Evolutionary conservation across 1,140 invertebrate genomes (phyloP), one percentile per base, ranked within the genome.

Genomic region (Tenebrio molitor): DNA sequence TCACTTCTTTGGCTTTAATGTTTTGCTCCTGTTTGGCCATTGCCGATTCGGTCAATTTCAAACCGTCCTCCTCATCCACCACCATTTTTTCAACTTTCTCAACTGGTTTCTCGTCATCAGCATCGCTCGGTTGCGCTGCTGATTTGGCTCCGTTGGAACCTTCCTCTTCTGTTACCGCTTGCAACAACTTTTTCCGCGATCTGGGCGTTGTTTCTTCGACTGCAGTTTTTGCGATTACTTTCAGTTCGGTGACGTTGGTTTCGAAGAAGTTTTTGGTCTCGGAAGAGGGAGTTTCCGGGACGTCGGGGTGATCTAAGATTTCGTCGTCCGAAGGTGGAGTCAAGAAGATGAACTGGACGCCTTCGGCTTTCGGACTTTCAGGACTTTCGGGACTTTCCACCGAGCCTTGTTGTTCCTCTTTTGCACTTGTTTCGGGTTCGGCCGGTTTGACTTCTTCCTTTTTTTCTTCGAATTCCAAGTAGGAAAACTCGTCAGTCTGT

Each of bases 301-400:
- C 73, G 12, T 77, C 75, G 0, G 77, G 73, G 10, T 71, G 69
- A 50, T 82, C 80, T 25, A 83, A 44, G 14, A 81, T 68, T 75
- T 83, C 81, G 68, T 83, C 81, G 42, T 83, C 81, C 4, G 81
- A 82, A 29, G 81, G 81, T 15, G 81, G 76, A 8, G 81, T 83
- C 15, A 83, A 46, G 44, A 83, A 74, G 41, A 83, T 83, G 67
- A 83, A 81, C 68, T 83, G 81, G 4, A 81, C 77, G 33, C 68
- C 74, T 41, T 66, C 36, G 16, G n/a, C n/a, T 34, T 46, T 67
- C n/a, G 25, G 12, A 53, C 64, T 66, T 33, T 17, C 41, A 1
- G 73, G 70, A 17, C 70, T 72, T 68, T 50, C 34, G 8, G 69
- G 74, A n/a, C 29, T 74, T 4, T 72, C 73, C 14, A 70, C 66